Base-by-base conservation (phyloP, 2,888 invertebrate species). In the Acanthosepion esculentum region DNA sequence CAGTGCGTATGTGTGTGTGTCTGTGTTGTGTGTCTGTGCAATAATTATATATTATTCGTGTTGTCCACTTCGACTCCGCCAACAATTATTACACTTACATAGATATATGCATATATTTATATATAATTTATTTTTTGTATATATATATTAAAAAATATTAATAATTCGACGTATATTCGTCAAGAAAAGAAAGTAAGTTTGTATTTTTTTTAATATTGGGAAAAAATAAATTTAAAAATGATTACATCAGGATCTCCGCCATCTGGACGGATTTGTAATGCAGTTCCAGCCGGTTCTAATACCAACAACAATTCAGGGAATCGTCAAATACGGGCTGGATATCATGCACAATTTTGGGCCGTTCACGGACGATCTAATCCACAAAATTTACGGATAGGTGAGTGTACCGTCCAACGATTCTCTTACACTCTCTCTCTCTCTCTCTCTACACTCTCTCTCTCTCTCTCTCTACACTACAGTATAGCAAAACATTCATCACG, bases 311-410 rank as follows among this genome's bases (percentile, higher is more conserved):
- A 50, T 50, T 93, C 93, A 2, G 50, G 50, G 12, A 53, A 48
- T 53, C 48, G 93, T 15, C 93, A 93, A 93, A 93, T 93, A 53
- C 50, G 93, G n/a, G n/a, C 93, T 12, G 93, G 93, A 93, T 93
- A 93, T 53, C 93, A 93, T 20, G 48, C 93, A 29, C 93, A 48
- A 29, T 93, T 50, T 48, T 93, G 93, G 93, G n/a, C 93, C 10
- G 93, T 93, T 5, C 93, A 93, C 29, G 53, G 93, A 29, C 93
- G 93, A 93, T 93, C 93, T 6, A 93, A 93, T 53, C 53, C 53
- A 2, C 93, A 93, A 93, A 93, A 93, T 53, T 93, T 93, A 93
- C 93, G 93, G 93, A 93, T 93, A 93, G 93, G 93, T 93, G n/a
- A 93, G 93, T 78, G 18, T 59, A 59, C 59, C 59, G 23, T 23